Evolutionary conservation across 2,113 vertebrate species (phyloP).

Genomic region (Ictalurus furcatus): DNA sequence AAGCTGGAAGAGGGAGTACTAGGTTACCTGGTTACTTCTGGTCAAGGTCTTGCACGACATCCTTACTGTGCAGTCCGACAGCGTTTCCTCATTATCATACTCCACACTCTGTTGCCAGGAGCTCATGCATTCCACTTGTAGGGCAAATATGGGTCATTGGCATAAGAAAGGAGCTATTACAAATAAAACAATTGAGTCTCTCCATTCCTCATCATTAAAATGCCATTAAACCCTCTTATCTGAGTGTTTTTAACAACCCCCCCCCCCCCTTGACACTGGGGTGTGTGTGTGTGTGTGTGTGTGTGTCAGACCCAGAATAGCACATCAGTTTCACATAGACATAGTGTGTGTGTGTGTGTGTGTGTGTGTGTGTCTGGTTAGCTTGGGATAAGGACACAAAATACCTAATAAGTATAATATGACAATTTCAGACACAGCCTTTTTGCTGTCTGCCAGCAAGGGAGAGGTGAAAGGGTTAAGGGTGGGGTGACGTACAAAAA

Average conservation of each 20-base stretch:
- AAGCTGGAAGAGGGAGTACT: background rate
- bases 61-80: conserved; percentile 16
- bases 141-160: conserved; percentile 42
- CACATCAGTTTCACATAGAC: background rate
- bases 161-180: conserved; percentile 48
- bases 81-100: conserved; percentile 40
- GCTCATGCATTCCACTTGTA: conserved; percentile 39
- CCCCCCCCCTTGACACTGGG: conserved; percentile 6
- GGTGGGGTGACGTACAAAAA: background rate
- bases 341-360: background rate
- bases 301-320: conserved; percentile 29
- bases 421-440: conserved; percentile 17
- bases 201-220: conserved; percentile 50
- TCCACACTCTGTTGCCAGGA: conserved; percentile 30
- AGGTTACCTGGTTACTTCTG: conserved; percentile 8
- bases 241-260: background rate
- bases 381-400: conserved; percentile 9
- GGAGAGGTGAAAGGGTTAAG: background rate
- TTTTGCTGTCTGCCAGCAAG: background rate
- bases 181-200: conserved; percentile 45
- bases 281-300: background rate
- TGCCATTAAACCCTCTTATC: conserved; percentile 52
- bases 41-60: conserved; percentile 14
- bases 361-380: background rate
- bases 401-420: conserved; percentile 27